Percentiles rank a stretch among this genome's conserved stretches.
Evolutionary conservation across 2,113 vertebrate species (phyloP).

Genomic region (Rana temporaria): DNA sequence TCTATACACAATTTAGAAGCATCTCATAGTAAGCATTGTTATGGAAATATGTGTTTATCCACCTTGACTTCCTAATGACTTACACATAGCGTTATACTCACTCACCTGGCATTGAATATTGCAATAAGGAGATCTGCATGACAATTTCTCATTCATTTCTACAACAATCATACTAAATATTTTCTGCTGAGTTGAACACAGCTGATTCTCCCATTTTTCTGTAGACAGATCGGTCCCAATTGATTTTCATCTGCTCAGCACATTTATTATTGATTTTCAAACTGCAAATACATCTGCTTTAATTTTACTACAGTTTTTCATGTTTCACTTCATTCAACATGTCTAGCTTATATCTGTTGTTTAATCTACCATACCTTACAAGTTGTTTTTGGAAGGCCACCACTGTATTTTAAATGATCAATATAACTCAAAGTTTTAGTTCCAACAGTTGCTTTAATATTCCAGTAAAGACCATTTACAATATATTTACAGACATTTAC

Average conservation of each 20-base stretch:
- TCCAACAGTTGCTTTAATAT: slow-evolving; percentile 23
- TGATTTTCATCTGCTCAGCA: slow-evolving; percentile 25
- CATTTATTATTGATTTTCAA: slow-evolving; percentile 52
- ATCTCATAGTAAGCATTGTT: slow-evolving; percentile 18
- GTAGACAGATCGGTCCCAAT: slow-evolving; percentile 6
- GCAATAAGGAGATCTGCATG: slow-evolving; percentile 20
- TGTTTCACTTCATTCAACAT: slow-evolving; percentile 24
- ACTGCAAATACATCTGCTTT: slow-evolving; percentile 41
- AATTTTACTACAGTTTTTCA: slow-evolving; percentile 7
- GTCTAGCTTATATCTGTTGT: slow-evolving; percentile 16
- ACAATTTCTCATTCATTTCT: slow-evolving; percentile 41
- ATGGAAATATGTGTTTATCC: slow-evolving; percentile 37
- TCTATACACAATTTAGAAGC: slow-evolving; percentile 25
- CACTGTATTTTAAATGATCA: not conserved
- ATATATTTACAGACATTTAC: slow-evolving; percentile 9
- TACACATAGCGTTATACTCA: slow-evolving; percentile 15
- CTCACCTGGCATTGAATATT: slow-evolving; percentile 25
- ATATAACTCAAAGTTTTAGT: slow-evolving; percentile 24
- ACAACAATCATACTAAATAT: slow-evolving; percentile 35
- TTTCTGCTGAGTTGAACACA: not conserved
- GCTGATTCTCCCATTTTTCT: slow-evolving; percentile 3
- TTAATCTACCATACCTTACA: slow-evolving; percentile 32
- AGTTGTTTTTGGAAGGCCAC: slow-evolving; percentile 31
- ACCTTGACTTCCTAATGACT: slow-evolving; percentile 44
- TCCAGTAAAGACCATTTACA: slow-evolving; percentile 29